Evolutionary conservation across 2,797 vertebrate species (phyloP), one percentile per base, ranked within the genome.

Genomic region (Geotrypetes seraphini): DNA sequence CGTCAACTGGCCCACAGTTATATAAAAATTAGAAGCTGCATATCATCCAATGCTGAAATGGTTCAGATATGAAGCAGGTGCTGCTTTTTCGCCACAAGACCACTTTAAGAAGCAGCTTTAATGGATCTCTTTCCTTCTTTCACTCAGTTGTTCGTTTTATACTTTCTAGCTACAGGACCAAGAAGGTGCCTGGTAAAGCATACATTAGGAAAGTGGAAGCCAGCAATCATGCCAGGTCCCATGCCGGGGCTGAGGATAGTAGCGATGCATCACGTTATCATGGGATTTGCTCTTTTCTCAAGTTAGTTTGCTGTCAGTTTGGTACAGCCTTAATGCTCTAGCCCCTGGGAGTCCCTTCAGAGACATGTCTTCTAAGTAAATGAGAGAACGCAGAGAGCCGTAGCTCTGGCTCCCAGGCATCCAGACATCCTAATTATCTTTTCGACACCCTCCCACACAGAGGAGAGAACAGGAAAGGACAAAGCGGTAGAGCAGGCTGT

Each of bases 401-500:
- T 3, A 43, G 66, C 66, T 63, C 60, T 60, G 65, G 59, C 65
- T 63, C 63, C 71, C 57, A 66, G 57, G 74, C 70, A 65, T 71
- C 59, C 72, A 79, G 72, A 43, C 76, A 78, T 78, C 80, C 70
- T 85, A 80, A 85, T 84, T 84, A 85, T 77, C 70, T 63, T 16
- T 69, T 67, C 74, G 73, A 66, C 77, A 63, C 73, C 56, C 57
- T 65, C 66, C 67, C 59, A 69, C 57, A 63, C 63, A 58, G 66
- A 79, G 73, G 60, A 67, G 63, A 73, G 73, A 61, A 24, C 30
- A 33, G 8, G 8, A 12, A 50, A 43, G 39, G 51, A 44, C 23
- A 10, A 32, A 15, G 57, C 54, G 22, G 22, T 11, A 5, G 1
- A 22, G 45, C 40, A 49, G 22, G 78, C 78, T 79, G 79, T 79